Percentiles rank a stretch among this genome's conserved stretches.
These are phyloP conservation scores for Pelagia noctiluca DNA, from an alignment of 30 jellyfish, hydroid and myxozoan species.

Conservation along the genomic window DNA sequence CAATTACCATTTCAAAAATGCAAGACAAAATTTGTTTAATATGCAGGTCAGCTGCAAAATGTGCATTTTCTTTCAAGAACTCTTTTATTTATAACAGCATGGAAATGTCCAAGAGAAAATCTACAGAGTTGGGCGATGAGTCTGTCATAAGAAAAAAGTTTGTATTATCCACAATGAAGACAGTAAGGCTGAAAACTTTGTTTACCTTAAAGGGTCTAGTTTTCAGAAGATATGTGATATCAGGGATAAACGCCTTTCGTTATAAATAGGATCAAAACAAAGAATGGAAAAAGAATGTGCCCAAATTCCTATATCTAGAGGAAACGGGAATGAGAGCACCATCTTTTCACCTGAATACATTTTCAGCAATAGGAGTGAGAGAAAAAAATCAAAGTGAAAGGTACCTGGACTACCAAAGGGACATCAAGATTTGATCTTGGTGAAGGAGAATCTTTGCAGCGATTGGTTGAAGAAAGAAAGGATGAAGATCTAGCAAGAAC, in stretches of 20 bases:
- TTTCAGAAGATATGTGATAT: conserved; percentile 20
- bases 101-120: conserved; percentile 31
- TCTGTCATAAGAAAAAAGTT: conserved; percentile 9
- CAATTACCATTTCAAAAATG: not conserved
- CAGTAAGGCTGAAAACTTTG: conserved; percentile 39
- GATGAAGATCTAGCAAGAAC: no score
- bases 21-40: conserved; percentile 8
- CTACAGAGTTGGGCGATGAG: conserved; percentile 30
- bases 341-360: not conserved
- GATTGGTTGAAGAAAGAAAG: no score
- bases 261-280: conserved; percentile 17
- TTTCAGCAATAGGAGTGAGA: conserved; percentile 11
- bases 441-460: no score
- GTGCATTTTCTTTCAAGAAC: no score
- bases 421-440: no score
- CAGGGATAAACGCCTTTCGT: conserved; percentile 7
- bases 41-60: no score
- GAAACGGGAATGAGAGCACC: conserved; percentile 9
- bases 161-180: conserved; percentile 10
- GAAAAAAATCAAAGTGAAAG: no score
- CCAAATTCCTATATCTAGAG: conserved; percentile 11
- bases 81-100: conserved; percentile 17
- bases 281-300: conserved; percentile 50
- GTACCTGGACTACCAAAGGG: no score
- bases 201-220: conserved; percentile 36